Conservation (phyloP, 1,140 invertebrate species). For the Cryptotermes secundus region DNA sequence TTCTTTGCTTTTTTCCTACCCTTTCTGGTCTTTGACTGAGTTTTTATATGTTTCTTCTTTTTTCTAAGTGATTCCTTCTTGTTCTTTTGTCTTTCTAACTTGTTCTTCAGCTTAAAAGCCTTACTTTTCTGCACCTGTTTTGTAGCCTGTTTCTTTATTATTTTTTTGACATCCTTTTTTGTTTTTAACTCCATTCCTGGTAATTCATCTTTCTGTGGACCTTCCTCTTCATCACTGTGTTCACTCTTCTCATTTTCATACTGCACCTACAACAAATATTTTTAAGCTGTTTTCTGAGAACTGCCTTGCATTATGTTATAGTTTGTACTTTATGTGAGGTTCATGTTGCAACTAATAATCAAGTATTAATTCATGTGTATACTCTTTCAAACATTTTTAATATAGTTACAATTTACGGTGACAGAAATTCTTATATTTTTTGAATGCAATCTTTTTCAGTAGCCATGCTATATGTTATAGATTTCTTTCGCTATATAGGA, state of each 20-base stretch:
- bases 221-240: slow-evolving; percentile 38
- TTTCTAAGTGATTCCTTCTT: slow-evolving; percentile 32
- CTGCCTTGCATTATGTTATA: too few species aligned
- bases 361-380: too few species aligned
- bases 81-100: slow-evolving; percentile 53
- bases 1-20: too few species aligned
- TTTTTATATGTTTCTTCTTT: slow-evolving; percentile 25
- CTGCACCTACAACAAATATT: slow-evolving; percentile 42
- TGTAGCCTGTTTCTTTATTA: slow-evolving; percentile 37
- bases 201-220: slow-evolving; percentile 48
- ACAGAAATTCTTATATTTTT: too few species aligned
- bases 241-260: slow-evolving; percentile 46
- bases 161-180: slow-evolving; percentile 36
- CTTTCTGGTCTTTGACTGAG: background rate
- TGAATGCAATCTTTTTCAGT: too few species aligned
- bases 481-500: too few species aligned
- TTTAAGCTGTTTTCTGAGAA: background rate
- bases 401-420: too few species aligned
- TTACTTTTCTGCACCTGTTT: slow-evolving; percentile 65
- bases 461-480: too few species aligned
- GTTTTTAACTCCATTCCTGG: slow-evolving; percentile 57
- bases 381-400: too few species aligned
- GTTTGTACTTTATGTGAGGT: too few species aligned
- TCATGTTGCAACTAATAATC: too few species aligned
- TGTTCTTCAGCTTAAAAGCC: slow-evolving; percentile 69